Conservation (phyloP, 2,888 invertebrate genomes). For the Reticulitermes lucifugus region DNA sequence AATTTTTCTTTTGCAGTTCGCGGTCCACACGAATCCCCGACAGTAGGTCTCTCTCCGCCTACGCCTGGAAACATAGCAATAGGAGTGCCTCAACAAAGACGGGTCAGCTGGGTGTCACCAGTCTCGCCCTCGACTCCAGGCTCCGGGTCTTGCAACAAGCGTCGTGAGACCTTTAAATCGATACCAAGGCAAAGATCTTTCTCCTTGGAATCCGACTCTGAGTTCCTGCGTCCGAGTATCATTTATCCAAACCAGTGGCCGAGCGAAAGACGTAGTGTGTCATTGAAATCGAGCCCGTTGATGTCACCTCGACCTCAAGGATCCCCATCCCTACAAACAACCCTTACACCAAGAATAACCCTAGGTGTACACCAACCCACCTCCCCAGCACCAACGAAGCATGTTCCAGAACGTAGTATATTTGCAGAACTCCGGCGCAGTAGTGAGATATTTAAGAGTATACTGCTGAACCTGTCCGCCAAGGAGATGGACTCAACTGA, state of each 20-base stretch:
- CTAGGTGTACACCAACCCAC: conserved; percentile 48
- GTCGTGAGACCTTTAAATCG: conserved; percentile 53
- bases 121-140: conserved; percentile 37
- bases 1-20: background rate
- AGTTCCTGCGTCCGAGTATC: conserved; percentile 52
- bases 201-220: conserved; percentile 60
- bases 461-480: conserved; percentile 61
- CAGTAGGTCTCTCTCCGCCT: conserved; percentile 54
- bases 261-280: conserved; percentile 59
- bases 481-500: conserved; percentile 56
- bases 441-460: conserved; percentile 62
- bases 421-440: conserved; percentile 62
- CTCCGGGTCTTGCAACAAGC: conserved; percentile 45
- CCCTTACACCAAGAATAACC: conserved; percentile 29
- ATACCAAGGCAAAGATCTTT: conserved; percentile 59
- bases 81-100: conserved; percentile 52
- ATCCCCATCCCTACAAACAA: conserved; percentile 50
- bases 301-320: conserved; percentile 54
- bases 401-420: conserved; percentile 59
- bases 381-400: conserved; percentile 54
- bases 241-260: conserved; percentile 55
- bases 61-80: conserved; percentile 37
- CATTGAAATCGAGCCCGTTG: conserved; percentile 60
- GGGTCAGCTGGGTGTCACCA: conserved; percentile 58
- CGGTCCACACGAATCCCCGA: conserved; percentile 52